These are phyloP conservation scores for Peromyscus polionotus DNA, from an alignment of 2,113 vertebrate genomes.

Conservation along the genomic window DNA sequence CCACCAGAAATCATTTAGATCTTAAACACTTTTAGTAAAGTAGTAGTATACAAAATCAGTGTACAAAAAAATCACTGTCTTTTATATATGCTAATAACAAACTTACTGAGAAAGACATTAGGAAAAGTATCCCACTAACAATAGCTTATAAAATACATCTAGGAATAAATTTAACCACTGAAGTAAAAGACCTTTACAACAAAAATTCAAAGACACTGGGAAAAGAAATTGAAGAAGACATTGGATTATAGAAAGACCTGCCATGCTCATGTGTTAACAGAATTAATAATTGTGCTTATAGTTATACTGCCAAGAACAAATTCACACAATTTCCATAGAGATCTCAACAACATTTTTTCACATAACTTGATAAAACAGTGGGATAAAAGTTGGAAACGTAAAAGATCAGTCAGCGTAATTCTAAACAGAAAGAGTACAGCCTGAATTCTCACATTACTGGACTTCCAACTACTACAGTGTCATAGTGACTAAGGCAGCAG, in stretches of 20 bases:
- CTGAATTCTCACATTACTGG: neutral
- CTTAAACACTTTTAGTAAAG: neutral
- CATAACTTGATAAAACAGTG: neutral
- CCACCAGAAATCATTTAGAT: neutral
- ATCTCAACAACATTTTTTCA: neutral
- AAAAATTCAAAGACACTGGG: neutral
- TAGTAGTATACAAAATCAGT: neutral
- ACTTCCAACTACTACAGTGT: neutral
- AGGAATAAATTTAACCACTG: neutral
- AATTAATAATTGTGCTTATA: neutral
- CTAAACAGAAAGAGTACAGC: neutral
- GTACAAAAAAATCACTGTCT: neutral
- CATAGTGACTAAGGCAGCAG: neutral
- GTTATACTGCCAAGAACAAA: neutral
- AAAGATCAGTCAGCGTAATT: neutral
- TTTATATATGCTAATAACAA: neutral
- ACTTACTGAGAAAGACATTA: neutral
- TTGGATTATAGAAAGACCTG: neutral
- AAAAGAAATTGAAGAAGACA: neutral
- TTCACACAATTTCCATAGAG: neutral
- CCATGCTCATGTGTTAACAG: neutral
- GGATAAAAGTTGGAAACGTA: neutral
- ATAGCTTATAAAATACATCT: neutral
- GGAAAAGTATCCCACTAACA: neutral
- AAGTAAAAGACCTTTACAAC: neutral